Percentiles rank a stretch among this genome's conserved stretches.
These are phyloP conservation scores for Scomber japonicus DNA, from an alignment of 2,113 vertebrate species.

Conservation along the genomic window DNA sequence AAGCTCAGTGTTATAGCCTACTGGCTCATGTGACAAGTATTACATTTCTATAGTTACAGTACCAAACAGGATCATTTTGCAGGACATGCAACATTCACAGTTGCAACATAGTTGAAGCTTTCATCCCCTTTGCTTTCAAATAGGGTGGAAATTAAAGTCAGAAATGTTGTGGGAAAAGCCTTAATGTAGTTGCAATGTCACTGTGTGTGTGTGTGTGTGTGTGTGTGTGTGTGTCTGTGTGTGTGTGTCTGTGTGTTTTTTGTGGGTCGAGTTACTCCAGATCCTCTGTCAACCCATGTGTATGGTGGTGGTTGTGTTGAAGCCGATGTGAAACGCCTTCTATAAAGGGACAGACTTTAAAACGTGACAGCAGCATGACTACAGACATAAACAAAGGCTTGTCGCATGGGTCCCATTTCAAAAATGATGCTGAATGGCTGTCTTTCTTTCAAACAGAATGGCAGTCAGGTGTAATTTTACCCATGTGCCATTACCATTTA, in stretches of 20 bases:
- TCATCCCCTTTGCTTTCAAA: not conserved
- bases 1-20: not conserved
- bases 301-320: not conserved
- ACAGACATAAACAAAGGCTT: conserved; percentile 31
- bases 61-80: conserved; percentile 6
- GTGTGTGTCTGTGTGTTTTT: no score
- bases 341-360: not conserved
- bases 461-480: conserved; percentile 57
- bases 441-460: conserved; percentile 36
- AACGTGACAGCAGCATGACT: conserved; percentile 33
- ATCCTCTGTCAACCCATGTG: not conserved
- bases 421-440: conserved; percentile 1
- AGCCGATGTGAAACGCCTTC: conserved; percentile 1
- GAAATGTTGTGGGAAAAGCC: not conserved
- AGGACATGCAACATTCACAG: not conserved
- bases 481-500: conserved; percentile 3
- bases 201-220: no score
- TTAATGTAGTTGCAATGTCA: not conserved
- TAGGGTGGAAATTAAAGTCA: not conserved
- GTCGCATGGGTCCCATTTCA: not conserved
- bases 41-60: not conserved
- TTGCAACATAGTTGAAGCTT: not conserved
- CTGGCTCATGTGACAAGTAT: not conserved
- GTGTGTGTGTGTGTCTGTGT: not conserved
- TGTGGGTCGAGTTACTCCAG: conserved; percentile 4